These are phyloP conservation scores for Menidia beryllina DNA, from an alignment of 2,113 vertebrate genomes.

Conservation along the genomic window DNA sequence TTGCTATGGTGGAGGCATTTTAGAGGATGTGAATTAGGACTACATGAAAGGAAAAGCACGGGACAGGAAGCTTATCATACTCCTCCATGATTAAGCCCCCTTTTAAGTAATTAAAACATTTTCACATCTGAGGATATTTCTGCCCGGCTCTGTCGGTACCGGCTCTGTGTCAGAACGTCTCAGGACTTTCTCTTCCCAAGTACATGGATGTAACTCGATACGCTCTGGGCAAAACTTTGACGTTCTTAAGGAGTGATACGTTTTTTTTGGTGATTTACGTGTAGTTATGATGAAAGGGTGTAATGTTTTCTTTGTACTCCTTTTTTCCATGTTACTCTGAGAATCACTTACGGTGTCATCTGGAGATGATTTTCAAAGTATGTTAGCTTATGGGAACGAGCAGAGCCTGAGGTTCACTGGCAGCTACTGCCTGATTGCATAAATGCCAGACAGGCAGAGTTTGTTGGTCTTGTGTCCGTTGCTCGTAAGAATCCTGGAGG, in stretches of 20 bases:
- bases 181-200: constrained; percentile 16
- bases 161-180: constrained; percentile 42
- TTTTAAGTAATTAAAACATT: constrained; percentile 47
- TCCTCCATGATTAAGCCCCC: constrained; percentile 39
- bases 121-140: constrained; percentile 39
- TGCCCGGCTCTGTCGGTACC: constrained; percentile 13
- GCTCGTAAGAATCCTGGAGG: too few species aligned
- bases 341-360: neutral
- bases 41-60: constrained; percentile 46
- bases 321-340: neutral
- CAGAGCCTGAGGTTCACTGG: neutral
- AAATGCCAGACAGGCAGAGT: neutral
- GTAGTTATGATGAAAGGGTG: constrained; percentile 14
- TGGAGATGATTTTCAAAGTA: neutral
- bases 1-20: constrained; percentile 45
- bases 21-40: constrained; percentile 48
- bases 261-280: constrained; percentile 2
- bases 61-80: constrained; percentile 42
- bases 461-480: neutral
- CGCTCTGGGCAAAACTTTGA: constrained; percentile 8
- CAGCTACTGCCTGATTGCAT: neutral
- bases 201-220: constrained; percentile 11
- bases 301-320: neutral
- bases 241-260: constrained; percentile 5
- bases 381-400: constrained; percentile 9